Evolutionary conservation across 2,888 invertebrate species (phyloP).

Genomic region (Spodoptera littoralis): DNA sequence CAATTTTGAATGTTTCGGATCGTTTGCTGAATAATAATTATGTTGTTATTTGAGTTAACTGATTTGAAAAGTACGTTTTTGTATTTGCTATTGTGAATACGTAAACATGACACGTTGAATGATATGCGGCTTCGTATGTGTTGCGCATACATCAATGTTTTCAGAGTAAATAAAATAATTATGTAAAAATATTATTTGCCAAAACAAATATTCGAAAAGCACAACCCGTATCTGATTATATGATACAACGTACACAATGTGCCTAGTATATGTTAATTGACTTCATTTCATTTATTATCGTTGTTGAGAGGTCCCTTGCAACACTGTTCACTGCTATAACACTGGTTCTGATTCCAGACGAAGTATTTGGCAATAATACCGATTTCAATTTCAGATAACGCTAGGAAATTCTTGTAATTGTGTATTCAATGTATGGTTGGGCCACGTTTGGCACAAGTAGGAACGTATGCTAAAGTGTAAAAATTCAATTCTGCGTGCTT

Average conservation of each 20-base stretch:
- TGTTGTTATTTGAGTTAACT: constrained; percentile 38
- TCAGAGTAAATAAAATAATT: constrained; percentile 1
- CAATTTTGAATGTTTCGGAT: constrained; percentile 51
- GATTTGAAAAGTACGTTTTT: constrained; percentile 42
- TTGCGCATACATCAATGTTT: constrained; percentile 8
- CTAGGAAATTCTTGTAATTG: constrained; percentile 74
- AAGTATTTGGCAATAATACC: constrained; percentile 75
- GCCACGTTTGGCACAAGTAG: constrained; percentile 34
- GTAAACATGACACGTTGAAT: constrained; percentile 35
- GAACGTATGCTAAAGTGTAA: constrained; percentile 7
- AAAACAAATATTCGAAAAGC: background rate
- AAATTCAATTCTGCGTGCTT: constrained; percentile 37
- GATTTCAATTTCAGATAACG: constrained; percentile 81
- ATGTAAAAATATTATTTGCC: too few species aligned
- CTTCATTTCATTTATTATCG: constrained; percentile 36
- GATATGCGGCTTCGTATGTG: constrained; percentile 29
- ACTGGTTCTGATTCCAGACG: constrained; percentile 55
- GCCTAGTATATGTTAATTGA: constrained; percentile 23
- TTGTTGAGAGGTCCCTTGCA: constrained; percentile 28
- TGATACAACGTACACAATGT: background rate
- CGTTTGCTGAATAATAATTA: constrained; percentile 51
- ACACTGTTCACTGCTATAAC: constrained; percentile 19
- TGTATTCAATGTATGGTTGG: constrained; percentile 56
- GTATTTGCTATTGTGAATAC: constrained; percentile 36
- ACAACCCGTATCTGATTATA: constrained; percentile 6